Evolutionary conservation across 2,797 vertebrate species (phyloP), one percentile per base, ranked within the genome.

Genomic region (Zalophus californianus): DNA sequence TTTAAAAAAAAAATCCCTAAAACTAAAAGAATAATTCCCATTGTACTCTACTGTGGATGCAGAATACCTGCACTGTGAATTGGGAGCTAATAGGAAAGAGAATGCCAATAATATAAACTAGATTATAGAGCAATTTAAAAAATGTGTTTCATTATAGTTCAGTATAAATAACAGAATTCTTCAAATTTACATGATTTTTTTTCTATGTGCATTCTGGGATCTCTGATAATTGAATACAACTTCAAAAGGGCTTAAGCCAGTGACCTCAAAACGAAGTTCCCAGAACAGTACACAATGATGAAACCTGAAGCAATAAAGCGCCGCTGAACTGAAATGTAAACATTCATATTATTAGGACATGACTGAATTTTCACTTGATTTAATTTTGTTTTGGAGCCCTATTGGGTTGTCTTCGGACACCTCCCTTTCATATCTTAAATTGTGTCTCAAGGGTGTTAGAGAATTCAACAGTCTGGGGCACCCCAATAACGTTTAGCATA

Each of bases 271-370:
- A 89, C 7, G 48, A 89, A 72, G 83, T 89, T 96, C 92, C 68
- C 82, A 62, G 52, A 95, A 89, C 66, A 92, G 90, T 73, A 89
- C 73, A 95, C 56, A 90, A 14, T 41, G 78, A 96, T 56, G 85
- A 97, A 96, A 96, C n/a, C 14, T 23, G 84, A 94, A 90, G 62
- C 92, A 82, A 88, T 32, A 64, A 75, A 93, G 83, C 38, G 56
- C 18, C 0, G 11, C 35, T n/a, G 64, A 56, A 86, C 35, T 5
- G 50, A 85, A 80, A 84, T 10, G 25, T 68, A 64, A 91, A 70
- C 23, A 58, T 64, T 64, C 54, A n/a, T 3, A 3, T 29, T 77
- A 7, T 41, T 15, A 50, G 66, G 29, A 75, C 62, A 48, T 5
- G 87, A 27, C n/a, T 78, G 54, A 82, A 85, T 83, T 82, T 84